These are phyloP conservation scores for Allygus modestus DNA, from an alignment of 2,888 invertebrate species.

Conservation along the genomic window DNA sequence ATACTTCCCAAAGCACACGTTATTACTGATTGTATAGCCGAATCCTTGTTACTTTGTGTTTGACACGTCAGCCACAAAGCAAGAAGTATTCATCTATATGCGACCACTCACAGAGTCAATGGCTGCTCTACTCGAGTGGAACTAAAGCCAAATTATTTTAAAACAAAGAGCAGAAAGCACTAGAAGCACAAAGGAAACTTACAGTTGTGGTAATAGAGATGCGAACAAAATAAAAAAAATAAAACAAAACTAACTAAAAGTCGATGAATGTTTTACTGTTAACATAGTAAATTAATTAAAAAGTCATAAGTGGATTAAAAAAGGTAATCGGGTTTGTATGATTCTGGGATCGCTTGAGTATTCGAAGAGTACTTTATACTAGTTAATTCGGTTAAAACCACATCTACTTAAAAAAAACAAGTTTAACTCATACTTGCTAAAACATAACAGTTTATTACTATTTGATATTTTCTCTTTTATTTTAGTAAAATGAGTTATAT, in stretches of 20 bases:
- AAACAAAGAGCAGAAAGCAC: conserved; percentile 53
- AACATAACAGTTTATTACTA: no score
- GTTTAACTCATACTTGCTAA: no score
- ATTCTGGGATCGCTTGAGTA: neutral
- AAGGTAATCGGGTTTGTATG: conserved; percentile 7
- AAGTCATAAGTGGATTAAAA: conserved; percentile 20
- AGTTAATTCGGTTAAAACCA: no score
- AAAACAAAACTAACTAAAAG: conserved; percentile 12
- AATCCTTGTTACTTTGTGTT: neutral
- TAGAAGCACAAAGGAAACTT: conserved; percentile 52
- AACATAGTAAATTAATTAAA: neutral
- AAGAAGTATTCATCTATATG: neutral
- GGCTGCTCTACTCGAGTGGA: conserved; percentile 48
- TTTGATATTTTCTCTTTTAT: no score
- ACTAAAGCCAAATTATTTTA: conserved; percentile 37
- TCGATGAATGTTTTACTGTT: conserved; percentile 33
- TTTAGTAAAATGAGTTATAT: no score
- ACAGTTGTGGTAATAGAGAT: conserved; percentile 47
- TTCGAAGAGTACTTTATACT: conserved; percentile 68
- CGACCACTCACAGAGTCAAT: conserved; percentile 10
- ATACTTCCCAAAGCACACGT: conserved; percentile 38
- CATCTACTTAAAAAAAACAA: no score
- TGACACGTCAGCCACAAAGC: neutral
- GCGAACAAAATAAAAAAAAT: conserved; percentile 37
- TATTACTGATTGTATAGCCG: neutral